Evolutionary conservation across 2,888 invertebrate species (phyloP).

Genomic region (Globia sparganii): DNA sequence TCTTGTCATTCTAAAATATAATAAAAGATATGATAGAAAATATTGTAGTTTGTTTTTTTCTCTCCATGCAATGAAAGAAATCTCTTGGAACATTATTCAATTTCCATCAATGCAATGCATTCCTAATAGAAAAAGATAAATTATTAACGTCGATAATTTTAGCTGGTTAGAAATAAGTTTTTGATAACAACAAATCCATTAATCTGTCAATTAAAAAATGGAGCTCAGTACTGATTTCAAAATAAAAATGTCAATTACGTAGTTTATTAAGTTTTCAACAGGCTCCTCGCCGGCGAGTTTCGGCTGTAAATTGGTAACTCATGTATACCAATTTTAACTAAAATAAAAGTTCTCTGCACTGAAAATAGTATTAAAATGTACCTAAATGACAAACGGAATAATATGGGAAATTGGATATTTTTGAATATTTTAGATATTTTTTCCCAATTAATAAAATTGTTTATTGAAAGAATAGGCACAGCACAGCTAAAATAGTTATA

Average conservation of each 20-base stretch:
- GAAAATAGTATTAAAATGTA: constrained; percentile 1
- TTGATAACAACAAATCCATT: background rate
- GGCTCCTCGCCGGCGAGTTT: background rate
- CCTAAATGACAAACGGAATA: too few species aligned
- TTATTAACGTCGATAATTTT: background rate
- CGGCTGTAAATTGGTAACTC: constrained; percentile 3
- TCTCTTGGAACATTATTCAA: background rate
- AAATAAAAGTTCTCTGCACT: constrained; percentile 17
- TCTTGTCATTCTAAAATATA: background rate
- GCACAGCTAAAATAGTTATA: background rate
- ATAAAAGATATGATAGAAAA: background rate
- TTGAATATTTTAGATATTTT: background rate
- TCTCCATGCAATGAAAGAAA: background rate
- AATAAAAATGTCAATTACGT: constrained; percentile 6
- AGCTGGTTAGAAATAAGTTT: background rate
- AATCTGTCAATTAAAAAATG: background rate
- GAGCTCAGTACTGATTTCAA: background rate
- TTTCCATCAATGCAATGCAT: background rate
- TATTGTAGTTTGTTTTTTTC: background rate
- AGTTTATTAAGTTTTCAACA: constrained; percentile 23
- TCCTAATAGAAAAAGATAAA: background rate
- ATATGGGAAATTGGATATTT: background rate
- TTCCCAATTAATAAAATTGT: background rate
- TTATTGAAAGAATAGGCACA: background rate
- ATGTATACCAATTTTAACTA: background rate